phyloP scores from a whole-genome alignment of 2,797 vertebrate genomes.

The Hapalemur alaotrensis region DNA sequence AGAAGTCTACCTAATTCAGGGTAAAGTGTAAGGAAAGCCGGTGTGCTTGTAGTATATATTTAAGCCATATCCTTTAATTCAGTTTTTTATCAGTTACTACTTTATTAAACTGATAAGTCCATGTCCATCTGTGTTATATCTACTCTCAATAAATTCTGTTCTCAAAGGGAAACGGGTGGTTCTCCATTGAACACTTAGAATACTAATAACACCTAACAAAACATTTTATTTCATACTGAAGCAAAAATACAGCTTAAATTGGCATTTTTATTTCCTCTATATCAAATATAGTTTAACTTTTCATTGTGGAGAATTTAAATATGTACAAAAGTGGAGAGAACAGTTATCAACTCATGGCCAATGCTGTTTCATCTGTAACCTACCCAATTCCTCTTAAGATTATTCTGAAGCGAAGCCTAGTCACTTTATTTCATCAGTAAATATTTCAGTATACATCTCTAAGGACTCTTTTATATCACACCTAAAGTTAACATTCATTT shows the following conservation, averaged over 20 bases:
- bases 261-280: not conserved
- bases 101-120: not conserved
- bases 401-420: not conserved
- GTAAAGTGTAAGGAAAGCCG: not conserved
- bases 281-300: constrained; percentile 15
- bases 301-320: not conserved
- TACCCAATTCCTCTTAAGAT: not conserved
- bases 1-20: not conserved
- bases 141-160: not conserved
- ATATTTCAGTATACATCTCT: not conserved
- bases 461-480: not conserved
- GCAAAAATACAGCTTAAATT: constrained; percentile 28
- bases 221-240: not conserved
- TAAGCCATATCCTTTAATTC: not conserved
- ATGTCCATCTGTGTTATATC: not conserved
- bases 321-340: not conserved
- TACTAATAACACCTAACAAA: not conserved
- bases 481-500: not conserved
- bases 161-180: not conserved
- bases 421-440: not conserved
- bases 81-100: not conserved
- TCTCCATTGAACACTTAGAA: not conserved
- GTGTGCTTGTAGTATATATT: not conserved
- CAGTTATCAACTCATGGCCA: not conserved
- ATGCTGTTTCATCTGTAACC: not conserved